Evolutionary conservation across 2,113 vertebrate species (phyloP), one percentile per base, ranked within the genome.

Genomic region (Phoenicopterus ruber): DNA sequence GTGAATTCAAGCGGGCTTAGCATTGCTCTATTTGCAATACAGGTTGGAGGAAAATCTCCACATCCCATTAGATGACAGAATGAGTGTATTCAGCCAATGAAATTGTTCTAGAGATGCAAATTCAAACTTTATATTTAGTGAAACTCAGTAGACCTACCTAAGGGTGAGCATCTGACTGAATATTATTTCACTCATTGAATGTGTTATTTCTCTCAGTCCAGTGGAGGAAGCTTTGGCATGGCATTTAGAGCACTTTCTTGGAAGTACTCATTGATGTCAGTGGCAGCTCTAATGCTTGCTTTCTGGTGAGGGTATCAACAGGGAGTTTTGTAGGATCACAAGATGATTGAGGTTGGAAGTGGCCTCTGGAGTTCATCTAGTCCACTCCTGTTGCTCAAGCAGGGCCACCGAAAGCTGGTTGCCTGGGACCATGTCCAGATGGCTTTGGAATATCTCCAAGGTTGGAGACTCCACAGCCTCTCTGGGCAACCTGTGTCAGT

Each of bases 381-480:
- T 58, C 31, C 9, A 42, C 11, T 4, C 12, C 13, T 1, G 0
- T 44, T 84, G 25, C 21, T 85, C 32, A 50, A 58, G 5, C 31
- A 62, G 34, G 24, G 17, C 17, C 9, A 55, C 17, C 14, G 38
- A 62, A 3, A 69, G 24, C 12, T 0, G 1, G 29, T 46, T 42
- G 32, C 21, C 34, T 2, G 2, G 34, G 46, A n/a, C 21, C 0
- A 1, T n/a, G 11, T 74, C 28, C 17, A 65, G 34, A 72, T 2
- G 3, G n/a, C 14, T 58, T 57, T 58, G 18, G 42, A 49, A 19
- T 42, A 49, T n/a, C 19, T 76, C 50, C 18, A 58, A 49, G 24
- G 7, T 9, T 49, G n/a, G 29, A 76, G 28, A 66, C 9, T 57
- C 71, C 15, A 57, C 29, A 47, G 6, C 18, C n/a, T 40, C 22